Evolutionary conservation across 2,797 vertebrate genomes (phyloP), one percentile per base, ranked within the genome.

Genomic region (Uromys caudimaculatus): DNA sequence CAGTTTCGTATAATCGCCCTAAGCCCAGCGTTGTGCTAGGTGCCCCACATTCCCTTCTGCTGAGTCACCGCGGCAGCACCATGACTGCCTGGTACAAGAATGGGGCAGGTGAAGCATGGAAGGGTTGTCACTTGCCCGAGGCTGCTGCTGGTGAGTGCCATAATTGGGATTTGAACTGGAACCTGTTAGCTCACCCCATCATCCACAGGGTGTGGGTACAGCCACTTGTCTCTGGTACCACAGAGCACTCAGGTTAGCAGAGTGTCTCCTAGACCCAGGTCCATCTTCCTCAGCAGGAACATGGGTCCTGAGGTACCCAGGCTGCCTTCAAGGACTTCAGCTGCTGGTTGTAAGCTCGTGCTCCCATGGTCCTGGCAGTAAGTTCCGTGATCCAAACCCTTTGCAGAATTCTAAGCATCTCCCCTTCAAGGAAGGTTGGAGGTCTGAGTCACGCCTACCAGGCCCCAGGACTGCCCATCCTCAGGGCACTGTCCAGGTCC

Each of bases 11-110:
- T 38, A 9, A 12, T 6, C 21, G 10, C 54, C 11, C 8, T 1
- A 1, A 21, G 27, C 47, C 69, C 1, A 0, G 38, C 13, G 0
- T 62, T 19, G 14, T 35, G 1, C 82, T 41, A 4, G 9, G 50
- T 41, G 2, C 16, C 32, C 50, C 73, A 8, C 21, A 0, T 41
- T 29, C 47, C 56, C 67, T 82, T 35, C 41, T 44, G 0, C 50
- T 52, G 13, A 44, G 0, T 95, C 78, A 56, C 67, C 21, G 12
- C 23, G 75, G 35, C 24, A 35, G 27, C 17, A 3, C 54, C 16
- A 6, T 13, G 38, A 60, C 56, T 44, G 60, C 32, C 52, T 1
- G 0, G 17, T 29, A 41, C 23, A 75, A 60, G 93, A 56, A 35
- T 23, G 38, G 94, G 60, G 8, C 75, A 23, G 44, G 14, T 32